Percentiles rank a stretch among this genome's conserved stretches.
Evolutionary conservation across 2,888 invertebrate genomes (phyloP).

Genomic region (Epirrhoe alternata): DNA sequence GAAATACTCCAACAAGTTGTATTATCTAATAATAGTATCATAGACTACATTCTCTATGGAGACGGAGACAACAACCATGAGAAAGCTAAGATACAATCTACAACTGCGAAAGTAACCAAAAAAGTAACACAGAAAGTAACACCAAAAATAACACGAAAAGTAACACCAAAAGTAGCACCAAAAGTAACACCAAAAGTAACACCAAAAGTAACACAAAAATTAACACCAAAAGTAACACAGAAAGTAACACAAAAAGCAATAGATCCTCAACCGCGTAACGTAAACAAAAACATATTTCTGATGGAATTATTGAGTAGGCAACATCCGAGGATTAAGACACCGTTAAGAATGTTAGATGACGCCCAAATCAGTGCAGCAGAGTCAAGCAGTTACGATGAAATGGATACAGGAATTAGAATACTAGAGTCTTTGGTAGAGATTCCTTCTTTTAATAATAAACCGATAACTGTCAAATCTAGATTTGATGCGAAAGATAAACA

Average conservation of each 20-base stretch:
- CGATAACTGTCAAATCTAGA: not conserved
- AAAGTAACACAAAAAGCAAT: not conserved
- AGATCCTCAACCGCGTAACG: no score
- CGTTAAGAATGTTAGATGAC: not conserved
- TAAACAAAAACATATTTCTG: not conserved
- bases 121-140: not conserved
- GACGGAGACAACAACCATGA: not conserved
- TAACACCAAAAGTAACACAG: not conserved
- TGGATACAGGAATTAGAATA: constrained; percentile 19
- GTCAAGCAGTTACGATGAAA: constrained; percentile 7
- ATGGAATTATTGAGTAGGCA: not conserved
- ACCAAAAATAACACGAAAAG: not conserved
- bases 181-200: not conserved
- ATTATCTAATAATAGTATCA: constrained; percentile 20
- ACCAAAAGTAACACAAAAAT: not conserved
- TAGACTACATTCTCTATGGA: constrained; percentile 29
- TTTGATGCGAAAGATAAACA: constrained; percentile 3
- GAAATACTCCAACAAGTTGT: constrained; percentile 23
- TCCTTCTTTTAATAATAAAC: not conserved
- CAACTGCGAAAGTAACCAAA: constrained; percentile 2
- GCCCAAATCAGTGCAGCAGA: not conserved
- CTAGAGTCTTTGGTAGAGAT: constrained; percentile 14
- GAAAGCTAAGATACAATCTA: not conserved
- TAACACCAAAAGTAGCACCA: not conserved
- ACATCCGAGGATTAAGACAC: not conserved